phyloP scores from a whole-genome alignment of 2,113 vertebrate genomes.

The Entomyzon cyanotis region DNA sequence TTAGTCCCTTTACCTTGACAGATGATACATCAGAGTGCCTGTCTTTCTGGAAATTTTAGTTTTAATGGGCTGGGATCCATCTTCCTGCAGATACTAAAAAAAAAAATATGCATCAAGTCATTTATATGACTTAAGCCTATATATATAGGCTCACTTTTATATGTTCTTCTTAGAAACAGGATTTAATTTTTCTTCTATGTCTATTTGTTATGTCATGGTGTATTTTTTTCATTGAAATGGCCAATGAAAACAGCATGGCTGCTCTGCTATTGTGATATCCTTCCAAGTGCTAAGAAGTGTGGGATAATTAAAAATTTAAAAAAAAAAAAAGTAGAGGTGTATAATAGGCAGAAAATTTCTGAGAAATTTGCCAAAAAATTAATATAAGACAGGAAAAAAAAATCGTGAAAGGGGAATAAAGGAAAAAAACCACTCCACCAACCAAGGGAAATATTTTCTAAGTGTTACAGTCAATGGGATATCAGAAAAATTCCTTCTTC shows the following conservation, averaged over 20 bases:
- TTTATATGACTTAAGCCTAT: not conserved
- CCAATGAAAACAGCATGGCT: not conserved
- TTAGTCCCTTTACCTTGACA: slow-evolving; percentile 43
- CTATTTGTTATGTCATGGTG: not conserved
- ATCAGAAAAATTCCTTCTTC: not conserved
- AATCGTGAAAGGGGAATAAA: not conserved
- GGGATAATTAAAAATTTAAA: not conserved
- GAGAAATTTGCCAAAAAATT: not conserved
- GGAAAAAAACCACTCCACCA: not conserved
- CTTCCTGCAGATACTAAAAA: slow-evolving; percentile 29
- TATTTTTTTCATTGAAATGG: not conserved
- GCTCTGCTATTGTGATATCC: not conserved
- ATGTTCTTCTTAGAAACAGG: not conserved
- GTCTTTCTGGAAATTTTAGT: slow-evolving; percentile 24
- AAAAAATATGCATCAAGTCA: slow-evolving; percentile 8
- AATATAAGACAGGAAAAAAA: not conserved
- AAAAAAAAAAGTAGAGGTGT: not conserved
- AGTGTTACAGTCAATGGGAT: not conserved
- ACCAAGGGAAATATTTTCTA: not conserved
- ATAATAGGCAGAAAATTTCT: not conserved
- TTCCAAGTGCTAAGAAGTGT: not conserved
- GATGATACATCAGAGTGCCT: slow-evolving; percentile 27
- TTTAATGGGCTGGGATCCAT: slow-evolving; percentile 53
- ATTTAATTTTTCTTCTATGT: not conserved
- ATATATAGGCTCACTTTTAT: not conserved